phyloP scores from a whole-genome alignment of 2,113 vertebrate genomes.

The Furnarius figulus region DNA sequence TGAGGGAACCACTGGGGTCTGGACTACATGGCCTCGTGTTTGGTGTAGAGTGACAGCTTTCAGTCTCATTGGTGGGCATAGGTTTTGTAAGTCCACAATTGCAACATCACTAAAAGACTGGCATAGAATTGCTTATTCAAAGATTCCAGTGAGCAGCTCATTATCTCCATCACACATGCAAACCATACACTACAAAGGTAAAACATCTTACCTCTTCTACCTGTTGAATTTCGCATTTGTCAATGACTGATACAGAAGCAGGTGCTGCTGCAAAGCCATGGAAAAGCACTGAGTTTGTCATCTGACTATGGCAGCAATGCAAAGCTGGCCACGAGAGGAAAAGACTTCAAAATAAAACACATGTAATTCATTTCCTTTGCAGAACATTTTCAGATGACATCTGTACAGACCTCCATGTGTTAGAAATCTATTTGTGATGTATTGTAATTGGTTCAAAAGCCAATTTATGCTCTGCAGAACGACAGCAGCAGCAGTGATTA shows the following conservation, averaged over 20 bases:
- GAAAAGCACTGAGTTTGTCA: neutral
- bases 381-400: neutral
- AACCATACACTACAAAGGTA: neutral
- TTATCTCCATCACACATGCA: neutral
- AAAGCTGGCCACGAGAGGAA: neutral
- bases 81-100: neutral
- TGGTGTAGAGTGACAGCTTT: neutral
- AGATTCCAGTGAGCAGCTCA: neutral
- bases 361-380: neutral
- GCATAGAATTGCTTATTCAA: neutral
- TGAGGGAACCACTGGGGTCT: neutral
- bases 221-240: neutral
- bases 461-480: neutral
- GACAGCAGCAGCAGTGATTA: neutral
- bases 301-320: neutral
- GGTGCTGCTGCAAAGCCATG: neutral
- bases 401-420: neutral
- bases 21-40: neutral
- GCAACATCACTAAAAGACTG: neutral
- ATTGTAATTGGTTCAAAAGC: neutral
- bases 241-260: neutral
- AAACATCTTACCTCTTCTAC: neutral
- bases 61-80: neutral
- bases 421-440: neutral
- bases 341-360: slow-evolving; percentile 32